phyloP scores from a whole-genome alignment of 2,797 vertebrate species.

The Sphenodon punctatus region DNA sequence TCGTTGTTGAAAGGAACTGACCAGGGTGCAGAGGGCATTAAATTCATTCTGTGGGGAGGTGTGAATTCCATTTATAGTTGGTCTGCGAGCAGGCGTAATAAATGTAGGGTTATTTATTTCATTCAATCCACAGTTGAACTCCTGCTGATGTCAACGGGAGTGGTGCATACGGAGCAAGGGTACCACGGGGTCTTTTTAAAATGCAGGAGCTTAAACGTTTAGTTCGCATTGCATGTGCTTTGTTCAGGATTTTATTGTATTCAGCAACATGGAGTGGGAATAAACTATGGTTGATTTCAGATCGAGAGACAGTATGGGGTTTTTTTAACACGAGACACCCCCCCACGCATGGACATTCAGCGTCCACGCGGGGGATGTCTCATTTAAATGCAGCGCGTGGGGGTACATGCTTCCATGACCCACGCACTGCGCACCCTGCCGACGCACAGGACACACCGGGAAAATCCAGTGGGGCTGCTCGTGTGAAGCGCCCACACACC shows the following conservation, averaged over 20 bases:
- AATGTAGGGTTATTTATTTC: not conserved
- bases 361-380: too few species aligned
- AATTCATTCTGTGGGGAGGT: not conserved
- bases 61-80: not conserved
- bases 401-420: too few species aligned
- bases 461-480: too few species aligned
- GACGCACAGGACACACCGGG: too few species aligned
- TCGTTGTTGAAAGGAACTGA: not conserved
- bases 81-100: not conserved
- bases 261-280: accelerated
- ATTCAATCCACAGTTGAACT: not conserved
- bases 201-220: not conserved
- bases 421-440: too few species aligned
- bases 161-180: not conserved
- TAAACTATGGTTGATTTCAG: not conserved
- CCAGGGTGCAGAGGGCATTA: not conserved
- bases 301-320: too few species aligned
- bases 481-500: too few species aligned
- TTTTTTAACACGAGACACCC: too few species aligned
- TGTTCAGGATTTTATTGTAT: not conserved
- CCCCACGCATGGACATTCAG: too few species aligned
- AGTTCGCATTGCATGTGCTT: not conserved
- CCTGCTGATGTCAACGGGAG: not conserved
- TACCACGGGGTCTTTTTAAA: not conserved
- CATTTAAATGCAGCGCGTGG: too few species aligned